phyloP scores from a whole-genome alignment of 2,113 vertebrate species.

The Phyllopteryx taeniolatus region DNA sequence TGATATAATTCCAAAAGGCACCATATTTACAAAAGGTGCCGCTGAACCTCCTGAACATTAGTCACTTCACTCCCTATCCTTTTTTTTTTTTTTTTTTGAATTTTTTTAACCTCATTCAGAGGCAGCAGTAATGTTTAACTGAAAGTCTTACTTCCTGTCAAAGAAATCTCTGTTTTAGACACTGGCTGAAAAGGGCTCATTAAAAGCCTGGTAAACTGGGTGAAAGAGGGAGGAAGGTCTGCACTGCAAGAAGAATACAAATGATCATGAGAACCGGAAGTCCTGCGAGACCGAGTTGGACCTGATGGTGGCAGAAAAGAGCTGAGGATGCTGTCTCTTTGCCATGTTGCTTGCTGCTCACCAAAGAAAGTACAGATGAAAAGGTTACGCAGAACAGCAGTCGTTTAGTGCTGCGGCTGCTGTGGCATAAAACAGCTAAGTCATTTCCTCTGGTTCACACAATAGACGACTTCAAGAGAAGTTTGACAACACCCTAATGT shows the following conservation, averaged over 20 bases:
- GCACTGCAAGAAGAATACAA: conserved; percentile 48
- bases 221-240: conserved; percentile 43
- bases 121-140: background rate
- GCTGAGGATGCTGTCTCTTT: conserved; percentile 27
- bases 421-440: conserved; percentile 18
- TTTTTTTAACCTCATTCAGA: background rate
- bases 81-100: background rate
- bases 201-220: background rate
- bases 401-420: conserved; percentile 29
- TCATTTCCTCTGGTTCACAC: conserved; percentile 15
- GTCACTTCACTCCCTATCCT: background rate
- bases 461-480: background rate
- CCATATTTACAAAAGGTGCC: background rate
- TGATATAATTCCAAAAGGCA: background rate
- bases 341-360: background rate
- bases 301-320: conserved; percentile 61
- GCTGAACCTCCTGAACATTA: background rate
- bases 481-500: background rate
- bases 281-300: conserved; percentile 32
- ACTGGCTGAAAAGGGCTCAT: background rate
- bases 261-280: conserved; percentile 60
- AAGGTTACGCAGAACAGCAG: conserved; percentile 37
- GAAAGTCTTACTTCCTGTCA: background rate
- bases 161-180: background rate
- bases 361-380: conserved; percentile 8